Percentiles rank a stretch among this genome's conserved stretches.
Evolutionary conservation across 2,888 invertebrate species (phyloP).

Genomic region (Napeogenes sylphis): DNA sequence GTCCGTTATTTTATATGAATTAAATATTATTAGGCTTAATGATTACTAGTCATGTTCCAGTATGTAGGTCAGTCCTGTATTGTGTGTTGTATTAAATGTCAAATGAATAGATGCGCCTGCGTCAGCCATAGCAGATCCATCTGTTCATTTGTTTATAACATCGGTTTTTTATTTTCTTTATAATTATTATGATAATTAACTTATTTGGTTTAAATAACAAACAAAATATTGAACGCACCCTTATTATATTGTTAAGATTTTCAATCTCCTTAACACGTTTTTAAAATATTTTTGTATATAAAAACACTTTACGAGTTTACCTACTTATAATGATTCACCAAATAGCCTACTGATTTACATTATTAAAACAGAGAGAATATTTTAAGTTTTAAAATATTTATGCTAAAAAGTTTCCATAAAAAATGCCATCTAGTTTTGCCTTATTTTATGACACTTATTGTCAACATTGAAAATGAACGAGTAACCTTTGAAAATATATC

Average conservation of each 20-base stretch:
- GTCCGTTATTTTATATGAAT: conserved; percentile 12
- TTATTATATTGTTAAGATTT: too few species aligned
- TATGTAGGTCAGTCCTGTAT: conserved; percentile 1
- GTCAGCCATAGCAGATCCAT: conserved; percentile 69
- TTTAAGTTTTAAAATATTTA: background rate
- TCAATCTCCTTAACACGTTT: too few species aligned
- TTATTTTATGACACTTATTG: conserved; percentile 1
- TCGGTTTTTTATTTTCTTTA: conserved; percentile 41
- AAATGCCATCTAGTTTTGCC: conserved; percentile 16
- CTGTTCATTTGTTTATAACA: conserved; percentile 56
- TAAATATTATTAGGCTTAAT: conserved; percentile 10
- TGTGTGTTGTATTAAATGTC: conserved; percentile 42
- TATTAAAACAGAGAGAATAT: too few species aligned
- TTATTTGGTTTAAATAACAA: too few species aligned
- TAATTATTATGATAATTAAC: background rate
- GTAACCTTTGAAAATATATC: conserved; percentile 12
- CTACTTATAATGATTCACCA: too few species aligned
- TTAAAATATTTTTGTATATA: too few species aligned
- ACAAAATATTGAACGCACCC: too few species aligned
- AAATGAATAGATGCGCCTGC: conserved; percentile 60
- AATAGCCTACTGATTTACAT: too few species aligned
- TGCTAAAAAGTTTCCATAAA: conserved; percentile 16
- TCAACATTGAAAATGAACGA: conserved; percentile 3
- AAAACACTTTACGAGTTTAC: too few species aligned
- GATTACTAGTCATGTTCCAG: conserved; percentile 1